A percentile compares a stretch with the other conserved stretches of the same genome.
phyloP scores from a whole-genome alignment of 2,797 vertebrate species.

The Sebastes minor region DNA sequence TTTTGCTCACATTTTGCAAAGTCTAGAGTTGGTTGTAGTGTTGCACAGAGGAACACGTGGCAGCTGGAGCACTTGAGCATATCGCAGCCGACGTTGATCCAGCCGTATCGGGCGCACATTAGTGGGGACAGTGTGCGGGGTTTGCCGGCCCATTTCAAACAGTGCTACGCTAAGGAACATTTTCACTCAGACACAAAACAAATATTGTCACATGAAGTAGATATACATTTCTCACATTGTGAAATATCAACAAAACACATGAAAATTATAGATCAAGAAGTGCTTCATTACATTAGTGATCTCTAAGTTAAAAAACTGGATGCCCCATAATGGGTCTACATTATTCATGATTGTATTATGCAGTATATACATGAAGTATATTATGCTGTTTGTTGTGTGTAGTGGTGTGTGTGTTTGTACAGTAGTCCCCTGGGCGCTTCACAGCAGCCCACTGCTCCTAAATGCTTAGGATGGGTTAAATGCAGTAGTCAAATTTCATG shows the following conservation, averaged over 20 bases:
- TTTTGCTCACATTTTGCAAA: slow-evolving; percentile 87
- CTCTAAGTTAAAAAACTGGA: background rate
- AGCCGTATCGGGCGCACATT: slow-evolving; percentile 92
- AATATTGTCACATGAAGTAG: background rate
- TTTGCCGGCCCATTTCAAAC: slow-evolving; percentile 92
- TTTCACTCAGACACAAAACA: background rate
- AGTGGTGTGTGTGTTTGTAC: no score
- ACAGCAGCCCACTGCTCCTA: no score
- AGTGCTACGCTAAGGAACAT: slow-evolving; percentile 84
- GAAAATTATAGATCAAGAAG: background rate
- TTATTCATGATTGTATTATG: no score
- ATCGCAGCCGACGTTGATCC: slow-evolving; percentile 90
- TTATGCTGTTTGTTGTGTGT: no score
- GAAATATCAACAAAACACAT: background rate
- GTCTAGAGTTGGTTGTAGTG: slow-evolving; percentile 88
- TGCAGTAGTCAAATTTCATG: no score
- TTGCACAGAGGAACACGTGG: slow-evolving; percentile 91
- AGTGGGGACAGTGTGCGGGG: slow-evolving; percentile 88
- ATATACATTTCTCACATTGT: background rate
- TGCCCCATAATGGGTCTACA: background rate
- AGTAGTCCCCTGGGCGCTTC: no score
- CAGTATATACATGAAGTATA: no score
- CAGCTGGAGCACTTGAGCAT: slow-evolving; percentile 94
- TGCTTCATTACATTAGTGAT: background rate
- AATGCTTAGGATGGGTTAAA: no score